phyloP scores from a whole-genome alignment of 2,113 vertebrate genomes.

The Trogon surrucura region DNA sequence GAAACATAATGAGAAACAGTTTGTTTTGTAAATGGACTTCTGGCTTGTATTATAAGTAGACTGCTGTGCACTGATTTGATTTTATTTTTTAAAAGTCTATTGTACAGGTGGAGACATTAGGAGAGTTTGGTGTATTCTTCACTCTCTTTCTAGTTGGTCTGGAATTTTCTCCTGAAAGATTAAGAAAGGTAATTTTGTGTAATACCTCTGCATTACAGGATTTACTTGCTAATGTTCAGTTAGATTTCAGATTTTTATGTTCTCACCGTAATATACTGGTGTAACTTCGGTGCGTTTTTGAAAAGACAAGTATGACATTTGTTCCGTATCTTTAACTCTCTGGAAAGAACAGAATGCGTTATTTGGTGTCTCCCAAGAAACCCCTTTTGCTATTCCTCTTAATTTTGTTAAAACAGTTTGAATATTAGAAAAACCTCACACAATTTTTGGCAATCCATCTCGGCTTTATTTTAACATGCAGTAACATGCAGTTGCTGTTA shows the following conservation, averaged over 20 bases:
- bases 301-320: neutral
- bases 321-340: neutral
- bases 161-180: conserved; percentile 96
- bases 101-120: conserved; percentile 96
- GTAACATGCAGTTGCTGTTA: neutral
- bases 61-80: neutral
- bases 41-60: neutral
- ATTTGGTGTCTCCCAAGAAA: neutral
- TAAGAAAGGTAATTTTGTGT: conserved; percentile 86
- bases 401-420: neutral
- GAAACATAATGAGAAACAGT: neutral
- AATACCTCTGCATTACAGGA: neutral
- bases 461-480: neutral
- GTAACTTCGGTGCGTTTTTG: neutral
- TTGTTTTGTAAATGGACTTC: neutral
- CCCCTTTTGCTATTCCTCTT: neutral
- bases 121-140: conserved; percentile 96
- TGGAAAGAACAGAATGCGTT: neutral
- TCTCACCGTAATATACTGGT: neutral
- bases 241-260: neutral
- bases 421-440: neutral
- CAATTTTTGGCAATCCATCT: neutral
- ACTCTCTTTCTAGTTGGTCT: conserved; percentile 98
- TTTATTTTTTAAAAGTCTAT: conserved; percentile 81
- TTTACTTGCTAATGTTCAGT: neutral